A percentile compares a stretch with the other conserved stretches of the same genome.
Evolutionary conservation across 2,888 invertebrate species (phyloP).

Genomic region (Phanerotoma sp.): DNA sequence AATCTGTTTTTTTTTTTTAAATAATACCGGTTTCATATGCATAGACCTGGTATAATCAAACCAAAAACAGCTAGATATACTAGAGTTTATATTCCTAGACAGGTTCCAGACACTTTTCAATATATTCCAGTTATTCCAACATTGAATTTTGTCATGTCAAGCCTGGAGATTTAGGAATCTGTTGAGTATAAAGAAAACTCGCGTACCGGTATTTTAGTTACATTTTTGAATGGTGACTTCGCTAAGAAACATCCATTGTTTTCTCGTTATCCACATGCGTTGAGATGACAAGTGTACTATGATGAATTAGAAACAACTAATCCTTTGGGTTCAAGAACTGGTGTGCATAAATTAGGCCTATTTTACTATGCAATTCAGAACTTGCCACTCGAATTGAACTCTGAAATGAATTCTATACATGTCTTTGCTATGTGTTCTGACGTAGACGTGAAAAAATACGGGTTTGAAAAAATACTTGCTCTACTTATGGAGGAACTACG

Average conservation of each 20-base stretch:
- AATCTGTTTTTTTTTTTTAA: slow-evolving; percentile 11
- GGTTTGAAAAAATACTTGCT: slow-evolving; percentile 26
- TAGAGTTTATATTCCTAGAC: slow-evolving; percentile 19
- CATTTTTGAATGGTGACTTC: slow-evolving; percentile 31
- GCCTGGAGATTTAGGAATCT: slow-evolving; percentile 7
- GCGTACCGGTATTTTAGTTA: slow-evolving; percentile 16
- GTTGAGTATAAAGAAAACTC: slow-evolving; percentile 24
- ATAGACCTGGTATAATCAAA: slow-evolving; percentile 22
- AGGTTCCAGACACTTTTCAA: slow-evolving; percentile 27
- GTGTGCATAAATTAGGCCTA: slow-evolving; percentile 31
- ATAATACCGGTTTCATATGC: slow-evolving; percentile 21
- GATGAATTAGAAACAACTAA: slow-evolving; percentile 33
- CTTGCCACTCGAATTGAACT: slow-evolving; percentile 29
- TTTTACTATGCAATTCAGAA: slow-evolving; percentile 30
- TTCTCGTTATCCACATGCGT: slow-evolving; percentile 12
- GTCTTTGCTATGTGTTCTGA: slow-evolving; percentile 22
- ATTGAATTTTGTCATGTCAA: slow-evolving; percentile 25
- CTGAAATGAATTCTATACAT: slow-evolving; percentile 27
- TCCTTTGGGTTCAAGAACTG: slow-evolving; percentile 32
- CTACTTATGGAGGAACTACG: slow-evolving; percentile 29
- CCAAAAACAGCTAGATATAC: neutral
- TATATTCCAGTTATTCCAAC: slow-evolving; percentile 29
- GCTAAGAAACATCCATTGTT: slow-evolving; percentile 26
- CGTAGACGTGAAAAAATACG: slow-evolving; percentile 30
- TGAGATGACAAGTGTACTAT: slow-evolving; percentile 29